Conservation (phyloP, 1,140 invertebrate species). For the Neocloeon triangulifer region DNA sequence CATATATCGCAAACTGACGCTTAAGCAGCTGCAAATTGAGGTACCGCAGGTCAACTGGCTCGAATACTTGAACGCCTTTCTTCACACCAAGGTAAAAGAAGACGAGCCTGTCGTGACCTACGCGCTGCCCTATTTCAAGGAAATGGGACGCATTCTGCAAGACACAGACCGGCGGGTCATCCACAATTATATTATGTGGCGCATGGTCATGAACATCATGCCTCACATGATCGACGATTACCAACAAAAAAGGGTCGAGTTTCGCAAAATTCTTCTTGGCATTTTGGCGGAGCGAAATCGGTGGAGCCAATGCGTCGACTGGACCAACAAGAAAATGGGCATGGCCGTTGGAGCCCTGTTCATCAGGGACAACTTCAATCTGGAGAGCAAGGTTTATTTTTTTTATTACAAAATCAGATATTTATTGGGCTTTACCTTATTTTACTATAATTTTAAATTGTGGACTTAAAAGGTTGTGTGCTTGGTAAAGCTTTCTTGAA, state of each 20-base stretch:
- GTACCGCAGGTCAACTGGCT: slow-evolving; percentile 61
- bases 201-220: slow-evolving; percentile 52
- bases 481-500: no score
- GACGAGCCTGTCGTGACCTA: slow-evolving; percentile 54
- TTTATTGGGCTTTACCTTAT: no score
- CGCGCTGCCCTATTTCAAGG: slow-evolving; percentile 51
- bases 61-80: slow-evolving; percentile 43
- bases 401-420: no score
- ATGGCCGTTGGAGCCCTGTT: slow-evolving; percentile 65
- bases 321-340: slow-evolving; percentile 64
- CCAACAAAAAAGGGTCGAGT: slow-evolving; percentile 50
- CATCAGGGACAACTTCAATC: slow-evolving; percentile 61
- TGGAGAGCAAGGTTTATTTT: slow-evolving; percentile 64
- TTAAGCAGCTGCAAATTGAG: slow-evolving; percentile 33
- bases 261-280: slow-evolving; percentile 55
- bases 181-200: slow-evolving; percentile 68
- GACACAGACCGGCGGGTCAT: slow-evolving; percentile 44
- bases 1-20: slow-evolving; percentile 46
- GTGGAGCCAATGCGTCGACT: slow-evolving; percentile 66
- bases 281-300: slow-evolving; percentile 48
- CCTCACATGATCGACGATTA: slow-evolving; percentile 66
- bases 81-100: slow-evolving; percentile 32
- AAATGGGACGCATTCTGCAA: slow-evolving; percentile 47
- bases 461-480: no score
- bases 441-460: no score